These are phyloP conservation scores for Drosophila hamatofila DNA, from an alignment of 2,888 invertebrate species.

Conservation along the genomic window DNA sequence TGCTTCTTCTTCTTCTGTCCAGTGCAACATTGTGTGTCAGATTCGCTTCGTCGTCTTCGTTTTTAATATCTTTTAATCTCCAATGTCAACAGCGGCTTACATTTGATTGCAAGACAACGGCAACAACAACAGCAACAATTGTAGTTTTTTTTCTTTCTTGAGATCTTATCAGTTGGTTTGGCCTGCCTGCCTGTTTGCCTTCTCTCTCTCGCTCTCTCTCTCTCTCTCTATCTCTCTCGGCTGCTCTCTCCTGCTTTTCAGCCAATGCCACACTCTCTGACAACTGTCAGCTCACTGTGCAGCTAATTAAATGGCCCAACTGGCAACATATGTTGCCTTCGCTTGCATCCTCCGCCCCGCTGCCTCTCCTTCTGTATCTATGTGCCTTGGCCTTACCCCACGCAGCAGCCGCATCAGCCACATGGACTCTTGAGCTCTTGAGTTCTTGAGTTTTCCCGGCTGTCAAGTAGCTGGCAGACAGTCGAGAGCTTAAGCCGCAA, in stretches of 20 bases:
- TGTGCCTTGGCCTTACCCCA: slow-evolving; percentile 51
- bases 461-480: slow-evolving; percentile 47
- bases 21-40: slow-evolving; percentile 52
- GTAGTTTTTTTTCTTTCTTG: slow-evolving; percentile 36
- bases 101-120: slow-evolving; percentile 81
- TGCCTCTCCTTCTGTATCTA: neutral
- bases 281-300: slow-evolving; percentile 71
- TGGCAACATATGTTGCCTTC: slow-evolving; percentile 75
- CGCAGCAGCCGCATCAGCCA: slow-evolving; percentile 45
- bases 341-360: slow-evolving; percentile 13
- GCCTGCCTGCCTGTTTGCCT: slow-evolving; percentile 35
- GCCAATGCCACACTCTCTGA: slow-evolving; percentile 62
- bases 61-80: slow-evolving; percentile 82
- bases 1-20: slow-evolving; percentile 27
- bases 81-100: slow-evolving; percentile 82
- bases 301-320: slow-evolving; percentile 78
- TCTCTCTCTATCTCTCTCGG: slow-evolving; percentile 8
- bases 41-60: slow-evolving; percentile 68
- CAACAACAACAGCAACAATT: slow-evolving; percentile 47
- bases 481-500: slow-evolving; percentile 51
- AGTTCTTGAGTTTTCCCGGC: slow-evolving; percentile 55
- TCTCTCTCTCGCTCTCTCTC: slow-evolving; percentile 9
- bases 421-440: slow-evolving; percentile 50
- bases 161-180: slow-evolving; percentile 72
- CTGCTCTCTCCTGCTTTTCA: slow-evolving; percentile 22